phyloP scores from a whole-genome alignment of 2,113 vertebrate genomes.

The Xenopus tropicalis region DNA sequence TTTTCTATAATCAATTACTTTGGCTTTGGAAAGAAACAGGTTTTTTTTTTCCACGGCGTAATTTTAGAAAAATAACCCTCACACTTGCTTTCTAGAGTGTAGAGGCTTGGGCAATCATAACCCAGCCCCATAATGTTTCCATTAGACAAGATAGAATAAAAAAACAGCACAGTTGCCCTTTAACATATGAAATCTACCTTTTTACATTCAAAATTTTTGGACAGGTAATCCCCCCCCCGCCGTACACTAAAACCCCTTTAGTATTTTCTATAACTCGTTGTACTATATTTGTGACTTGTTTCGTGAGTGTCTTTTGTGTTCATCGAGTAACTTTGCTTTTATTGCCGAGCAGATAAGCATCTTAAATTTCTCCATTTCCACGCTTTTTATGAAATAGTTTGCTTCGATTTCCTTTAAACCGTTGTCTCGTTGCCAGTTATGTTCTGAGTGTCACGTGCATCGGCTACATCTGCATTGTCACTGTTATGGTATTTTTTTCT shows the following conservation, averaged over 20 bases:
- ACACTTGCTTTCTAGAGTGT: no score
- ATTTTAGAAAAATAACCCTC: no score
- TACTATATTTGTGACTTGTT: conserved; percentile 28
- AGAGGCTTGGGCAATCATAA: no score
- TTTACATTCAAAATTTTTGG: no score
- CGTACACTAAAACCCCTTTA: background rate
- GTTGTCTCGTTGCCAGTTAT: conserved; percentile 61
- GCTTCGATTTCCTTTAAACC: conserved; percentile 56
- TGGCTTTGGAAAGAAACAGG: no score
- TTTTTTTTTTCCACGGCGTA: no score
- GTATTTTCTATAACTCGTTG: background rate
- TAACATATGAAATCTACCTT: no score
- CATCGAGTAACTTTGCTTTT: conserved; percentile 32
- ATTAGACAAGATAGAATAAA: no score
- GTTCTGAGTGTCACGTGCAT: conserved; percentile 82
- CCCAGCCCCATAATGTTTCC: no score
- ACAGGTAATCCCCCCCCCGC: no score
- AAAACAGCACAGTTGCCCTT: no score
- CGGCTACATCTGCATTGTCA: conserved; percentile 90
- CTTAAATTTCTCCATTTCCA: conserved; percentile 54
- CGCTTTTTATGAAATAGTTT: conserved; percentile 62
- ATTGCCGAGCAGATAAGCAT: conserved; percentile 41
- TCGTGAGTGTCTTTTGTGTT: conserved; percentile 26
- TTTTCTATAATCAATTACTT: no score
- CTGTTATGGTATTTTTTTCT: conserved; percentile 99